phyloP scores from a whole-genome alignment of 2,888 invertebrate genomes.

The Meghimatium bilineatum region DNA sequence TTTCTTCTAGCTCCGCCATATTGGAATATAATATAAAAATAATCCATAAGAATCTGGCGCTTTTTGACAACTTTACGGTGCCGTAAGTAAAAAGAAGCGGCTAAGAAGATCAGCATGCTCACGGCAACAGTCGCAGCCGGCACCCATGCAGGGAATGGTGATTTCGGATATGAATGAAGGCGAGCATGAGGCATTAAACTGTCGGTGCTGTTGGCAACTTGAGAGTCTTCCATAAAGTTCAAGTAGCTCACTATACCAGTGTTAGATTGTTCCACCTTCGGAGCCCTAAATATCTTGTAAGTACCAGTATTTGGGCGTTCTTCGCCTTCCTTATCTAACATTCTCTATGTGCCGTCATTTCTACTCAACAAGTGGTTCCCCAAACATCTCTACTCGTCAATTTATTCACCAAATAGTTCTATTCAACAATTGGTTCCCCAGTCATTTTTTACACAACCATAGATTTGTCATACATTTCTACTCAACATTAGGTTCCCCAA shows the following conservation, averaged over 20 bases:
- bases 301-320: no score
- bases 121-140: conserved; percentile 47
- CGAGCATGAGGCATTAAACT: not conserved
- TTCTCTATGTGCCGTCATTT: no score
- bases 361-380: not conserved
- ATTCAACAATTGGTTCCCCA: no score
- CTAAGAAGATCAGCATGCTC: conserved; percentile 46
- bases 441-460: no score
- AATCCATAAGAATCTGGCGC: conserved; percentile 50
- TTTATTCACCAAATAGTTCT: no score
- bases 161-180: not conserved
- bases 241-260: not conserved
- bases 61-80: conserved; percentile 49
- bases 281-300: not conserved
- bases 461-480: no score
- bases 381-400: not conserved
- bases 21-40: conserved; percentile 48
- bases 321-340: no score
- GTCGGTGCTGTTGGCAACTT: not conserved
- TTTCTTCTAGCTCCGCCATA: conserved; percentile 45
- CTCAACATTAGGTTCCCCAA: not conserved
- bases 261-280: not conserved
- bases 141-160: conserved; percentile 46
- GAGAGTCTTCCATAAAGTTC: conserved; percentile 25
- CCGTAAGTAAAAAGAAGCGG: conserved; percentile 49